Percentiles rank a stretch among this genome's conserved stretches.
phyloP scores from a whole-genome alignment of 2,888 invertebrate genomes.

The Phortica okadai region DNA sequence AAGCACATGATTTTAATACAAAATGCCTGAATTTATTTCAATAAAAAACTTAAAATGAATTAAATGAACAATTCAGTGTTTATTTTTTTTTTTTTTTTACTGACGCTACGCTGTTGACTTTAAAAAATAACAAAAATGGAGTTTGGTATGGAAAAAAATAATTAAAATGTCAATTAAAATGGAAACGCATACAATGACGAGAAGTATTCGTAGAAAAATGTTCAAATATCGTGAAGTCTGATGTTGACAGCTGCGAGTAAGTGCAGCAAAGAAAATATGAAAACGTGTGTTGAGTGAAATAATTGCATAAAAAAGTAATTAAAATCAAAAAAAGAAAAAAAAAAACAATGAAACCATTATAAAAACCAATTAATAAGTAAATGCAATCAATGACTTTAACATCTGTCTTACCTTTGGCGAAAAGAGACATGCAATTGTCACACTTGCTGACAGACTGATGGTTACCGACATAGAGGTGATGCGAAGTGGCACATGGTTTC shows the following conservation, averaged over 20 bases:
- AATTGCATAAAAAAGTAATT: not conserved
- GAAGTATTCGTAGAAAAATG: too few relatives aligned
- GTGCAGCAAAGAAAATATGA: not conserved
- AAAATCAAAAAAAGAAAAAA: not conserved
- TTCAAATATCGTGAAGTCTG: not conserved
- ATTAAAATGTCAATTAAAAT: too few relatives aligned
- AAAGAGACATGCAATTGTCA: slow-evolving; percentile 94
- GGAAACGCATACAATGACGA: too few relatives aligned
- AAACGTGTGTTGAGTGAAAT: not conserved
- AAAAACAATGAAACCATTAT: not conserved
- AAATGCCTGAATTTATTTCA: too few relatives aligned
- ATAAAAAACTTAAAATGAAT: too few relatives aligned
- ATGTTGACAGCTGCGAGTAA: not conserved
- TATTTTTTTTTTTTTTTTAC: too few relatives aligned
- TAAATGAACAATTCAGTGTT: too few relatives aligned
- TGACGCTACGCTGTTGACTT: too few relatives aligned
- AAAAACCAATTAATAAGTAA: not conserved
- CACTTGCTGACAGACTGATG: slow-evolving; percentile 94
- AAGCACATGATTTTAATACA: too few relatives aligned
- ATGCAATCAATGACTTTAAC: not conserved
- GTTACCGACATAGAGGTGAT: slow-evolving; percentile 97
- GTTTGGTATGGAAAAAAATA: too few relatives aligned
- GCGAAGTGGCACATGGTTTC: slow-evolving; percentile 92
- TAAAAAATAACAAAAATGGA: too few relatives aligned
- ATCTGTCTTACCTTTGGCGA: slow-evolving; percentile 86